A percentile compares a stretch with the other conserved stretches of the same genome.
phyloP scores from a whole-genome alignment of 1,140 invertebrate genomes.

The Leptoteleia sp. region DNA sequence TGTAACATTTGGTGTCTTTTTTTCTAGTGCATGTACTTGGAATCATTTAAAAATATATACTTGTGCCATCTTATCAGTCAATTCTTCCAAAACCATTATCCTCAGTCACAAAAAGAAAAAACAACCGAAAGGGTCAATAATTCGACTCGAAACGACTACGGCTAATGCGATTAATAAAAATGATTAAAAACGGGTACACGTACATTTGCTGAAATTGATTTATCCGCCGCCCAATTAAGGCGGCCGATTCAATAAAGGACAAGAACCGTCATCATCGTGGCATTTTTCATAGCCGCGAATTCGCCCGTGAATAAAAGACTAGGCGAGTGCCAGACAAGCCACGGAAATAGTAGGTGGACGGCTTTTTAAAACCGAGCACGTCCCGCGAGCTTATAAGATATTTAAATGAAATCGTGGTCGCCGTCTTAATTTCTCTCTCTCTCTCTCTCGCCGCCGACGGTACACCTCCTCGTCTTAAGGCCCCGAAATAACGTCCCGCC shows the following conservation, averaged over 20 bases:
- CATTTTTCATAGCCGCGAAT: conserved; percentile 50
- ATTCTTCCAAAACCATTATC: too few species aligned
- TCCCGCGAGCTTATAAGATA: conserved; percentile 63
- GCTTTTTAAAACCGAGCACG: conserved; percentile 50
- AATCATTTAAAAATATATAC: too few species aligned
- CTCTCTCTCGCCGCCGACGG: conserved; percentile 44
- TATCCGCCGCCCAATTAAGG: conserved; percentile 21
- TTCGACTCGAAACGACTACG: too few species aligned
- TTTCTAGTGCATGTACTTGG: too few species aligned
- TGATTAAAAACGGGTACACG: too few species aligned
- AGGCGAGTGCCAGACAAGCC: conserved; percentile 25
- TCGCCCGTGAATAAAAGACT: conserved; percentile 42
- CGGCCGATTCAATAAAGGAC: conserved; percentile 39
- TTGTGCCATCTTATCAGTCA: too few species aligned
- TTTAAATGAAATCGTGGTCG: conserved; percentile 66
- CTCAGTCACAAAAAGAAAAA: too few species aligned
- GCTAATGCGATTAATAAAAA: too few species aligned
- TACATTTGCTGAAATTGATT: too few species aligned
- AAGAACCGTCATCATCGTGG: conserved; percentile 27
- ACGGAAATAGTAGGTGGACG: conserved; percentile 43
- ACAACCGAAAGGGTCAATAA: too few species aligned
- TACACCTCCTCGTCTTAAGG: conserved; percentile 16
- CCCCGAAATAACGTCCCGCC: conserved; percentile 49
- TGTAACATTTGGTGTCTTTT: too few species aligned
- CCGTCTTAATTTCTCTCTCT: conserved; percentile 58